Evolutionary conservation across 2,113 vertebrate genomes (phyloP).

Genomic region (Tachysurus vachellii): DNA sequence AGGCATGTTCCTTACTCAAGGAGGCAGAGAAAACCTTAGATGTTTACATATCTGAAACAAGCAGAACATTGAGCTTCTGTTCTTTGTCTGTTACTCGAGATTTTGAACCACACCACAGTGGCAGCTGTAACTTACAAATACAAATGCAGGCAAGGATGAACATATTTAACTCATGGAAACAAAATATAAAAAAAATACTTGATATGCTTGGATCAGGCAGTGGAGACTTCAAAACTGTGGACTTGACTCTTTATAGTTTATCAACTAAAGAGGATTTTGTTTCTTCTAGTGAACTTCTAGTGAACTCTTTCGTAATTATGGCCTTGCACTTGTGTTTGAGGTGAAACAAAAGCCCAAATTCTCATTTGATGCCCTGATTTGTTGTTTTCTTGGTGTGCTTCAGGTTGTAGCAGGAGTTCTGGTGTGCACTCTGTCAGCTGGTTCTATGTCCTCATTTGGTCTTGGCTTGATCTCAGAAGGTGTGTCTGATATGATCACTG

Average conservation of each 20-base stretch:
- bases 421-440: conserved; percentile 33
- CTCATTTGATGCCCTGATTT: conserved; percentile 42
- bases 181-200: conserved; percentile 9
- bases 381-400: conserved; percentile 42
- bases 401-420: conserved; percentile 48
- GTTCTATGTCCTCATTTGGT: conserved; percentile 36
- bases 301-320: conserved; percentile 39
- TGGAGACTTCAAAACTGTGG: not conserved
- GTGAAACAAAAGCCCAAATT: conserved; percentile 52
- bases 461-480: conserved; percentile 46
- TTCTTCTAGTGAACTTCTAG: conserved; percentile 42
- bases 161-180: conserved; percentile 38
- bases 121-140: conserved; percentile 30
- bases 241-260: conserved; percentile 25
- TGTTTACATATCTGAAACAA: conserved; percentile 25
- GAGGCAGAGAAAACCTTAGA: conserved; percentile 31
- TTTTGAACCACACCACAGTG: conserved; percentile 18
- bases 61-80: conserved; percentile 20
- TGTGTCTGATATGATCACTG: conserved; percentile 49
- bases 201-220: not conserved
- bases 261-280: conserved; percentile 15
- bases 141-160: conserved; percentile 47
- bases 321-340: conserved; percentile 52
- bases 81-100: not conserved
- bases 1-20: conserved; percentile 38